Percentiles rank a stretch among this genome's conserved stretches.
Evolutionary conservation across 2,113 vertebrate genomes (phyloP).

Genomic region (Atlantisia rogersi): DNA sequence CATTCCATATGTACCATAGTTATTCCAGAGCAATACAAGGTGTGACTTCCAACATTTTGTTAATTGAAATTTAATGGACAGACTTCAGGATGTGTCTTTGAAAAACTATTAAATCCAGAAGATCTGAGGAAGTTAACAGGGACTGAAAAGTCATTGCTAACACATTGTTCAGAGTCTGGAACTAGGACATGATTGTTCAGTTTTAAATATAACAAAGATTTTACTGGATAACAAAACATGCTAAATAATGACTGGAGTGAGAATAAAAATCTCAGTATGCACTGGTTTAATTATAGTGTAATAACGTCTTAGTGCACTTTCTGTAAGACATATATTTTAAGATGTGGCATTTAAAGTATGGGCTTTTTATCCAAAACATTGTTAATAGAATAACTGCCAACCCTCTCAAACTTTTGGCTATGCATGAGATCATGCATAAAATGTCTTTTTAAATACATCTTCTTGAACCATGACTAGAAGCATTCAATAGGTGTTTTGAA

Average conservation of each 20-base stretch:
- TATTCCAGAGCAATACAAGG: neutral
- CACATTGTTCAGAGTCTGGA: neutral
- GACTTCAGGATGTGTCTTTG: neutral
- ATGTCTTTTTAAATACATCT: neutral
- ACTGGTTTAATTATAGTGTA: neutral
- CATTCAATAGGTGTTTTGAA: neutral
- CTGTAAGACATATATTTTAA: neutral
- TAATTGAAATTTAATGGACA: neutral
- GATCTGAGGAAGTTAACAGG: neutral
- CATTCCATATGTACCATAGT: neutral
- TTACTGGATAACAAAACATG: neutral
- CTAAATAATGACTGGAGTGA: neutral
- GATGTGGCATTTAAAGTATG: neutral
- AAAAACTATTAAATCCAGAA: neutral
- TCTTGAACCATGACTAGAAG: neutral
- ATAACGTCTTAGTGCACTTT: neutral
- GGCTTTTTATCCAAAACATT: neutral
- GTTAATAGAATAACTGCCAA: neutral
- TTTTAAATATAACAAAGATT: neutral
- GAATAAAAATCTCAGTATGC: neutral
- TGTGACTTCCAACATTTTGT: neutral
- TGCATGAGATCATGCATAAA: neutral
- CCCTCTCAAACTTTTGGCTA: neutral
- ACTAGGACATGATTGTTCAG: neutral
- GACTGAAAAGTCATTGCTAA: neutral